Conservation (phyloP, 2,888 invertebrate genomes). For the Acronicta aceris region DNA sequence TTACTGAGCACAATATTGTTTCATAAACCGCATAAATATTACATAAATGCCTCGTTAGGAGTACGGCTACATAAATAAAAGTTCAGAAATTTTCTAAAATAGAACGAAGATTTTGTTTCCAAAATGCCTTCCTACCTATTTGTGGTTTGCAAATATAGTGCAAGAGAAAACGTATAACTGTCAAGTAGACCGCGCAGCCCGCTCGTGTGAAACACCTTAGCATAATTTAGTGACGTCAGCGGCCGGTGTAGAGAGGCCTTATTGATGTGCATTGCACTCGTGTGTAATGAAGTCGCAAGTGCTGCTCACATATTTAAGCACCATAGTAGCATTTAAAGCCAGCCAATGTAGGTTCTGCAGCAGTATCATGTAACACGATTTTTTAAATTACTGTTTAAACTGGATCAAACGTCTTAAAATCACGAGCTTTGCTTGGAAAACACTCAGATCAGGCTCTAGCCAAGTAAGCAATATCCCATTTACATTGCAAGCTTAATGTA, state of each 20-base stretch:
- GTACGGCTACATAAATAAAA: too few relatives aligned
- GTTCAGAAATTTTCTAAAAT: neutral
- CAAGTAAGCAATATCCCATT: too few relatives aligned
- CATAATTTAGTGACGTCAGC: constrained; percentile 45
- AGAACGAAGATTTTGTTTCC: constrained; percentile 7
- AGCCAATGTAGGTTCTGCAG: too few relatives aligned
- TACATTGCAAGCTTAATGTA: too few relatives aligned
- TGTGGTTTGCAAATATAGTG: constrained; percentile 66
- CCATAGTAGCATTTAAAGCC: too few relatives aligned
- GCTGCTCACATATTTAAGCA: constrained; percentile 13
- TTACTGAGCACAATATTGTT: constrained; percentile 2
- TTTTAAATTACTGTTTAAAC: too few relatives aligned
- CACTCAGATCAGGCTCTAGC: too few relatives aligned
- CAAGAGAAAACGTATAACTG: constrained; percentile 65
- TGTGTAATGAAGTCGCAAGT: constrained; percentile 49
- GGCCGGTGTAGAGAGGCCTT: constrained; percentile 33
- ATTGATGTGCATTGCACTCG: constrained; percentile 49
- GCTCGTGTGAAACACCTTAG: constrained; percentile 52
- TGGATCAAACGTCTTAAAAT: too few relatives aligned
- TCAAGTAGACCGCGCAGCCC: constrained; percentile 62
- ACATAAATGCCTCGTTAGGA: neutral
- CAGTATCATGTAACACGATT: too few relatives aligned
- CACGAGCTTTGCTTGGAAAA: too few relatives aligned
- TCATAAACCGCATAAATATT: neutral
- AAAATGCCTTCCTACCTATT: constrained; percentile 47